phyloP scores from a whole-genome alignment of 2,797 vertebrate genomes.

The Allobates femoralis region DNA sequence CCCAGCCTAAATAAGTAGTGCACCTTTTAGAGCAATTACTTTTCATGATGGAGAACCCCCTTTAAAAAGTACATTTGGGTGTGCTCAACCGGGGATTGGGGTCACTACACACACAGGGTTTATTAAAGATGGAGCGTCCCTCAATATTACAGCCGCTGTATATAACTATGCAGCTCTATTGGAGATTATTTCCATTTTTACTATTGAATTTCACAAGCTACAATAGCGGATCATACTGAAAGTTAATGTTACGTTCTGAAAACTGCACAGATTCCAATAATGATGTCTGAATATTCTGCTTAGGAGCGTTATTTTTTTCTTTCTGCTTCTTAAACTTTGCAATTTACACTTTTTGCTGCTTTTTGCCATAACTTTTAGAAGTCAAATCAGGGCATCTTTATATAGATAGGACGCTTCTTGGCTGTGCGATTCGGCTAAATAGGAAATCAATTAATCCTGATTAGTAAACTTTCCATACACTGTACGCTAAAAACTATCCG shows the following conservation, averaged over 20 bases:
- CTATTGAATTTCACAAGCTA: neutral
- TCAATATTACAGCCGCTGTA: neutral
- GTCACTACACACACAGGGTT: neutral
- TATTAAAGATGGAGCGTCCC: neutral
- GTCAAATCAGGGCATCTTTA: conserved; percentile 31
- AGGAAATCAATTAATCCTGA: conserved; percentile 49
- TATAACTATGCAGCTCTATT: neutral
- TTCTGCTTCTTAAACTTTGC: conserved; percentile 28
- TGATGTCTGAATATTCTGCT: conserved; percentile 16
- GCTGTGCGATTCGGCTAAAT: conserved; percentile 13
- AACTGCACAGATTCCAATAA: neutral
- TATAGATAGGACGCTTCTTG: conserved; percentile 20
- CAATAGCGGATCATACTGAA: neutral
- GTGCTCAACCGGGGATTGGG: neutral
- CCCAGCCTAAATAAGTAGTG: too few relatives aligned
- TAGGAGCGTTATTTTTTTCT: neutral
- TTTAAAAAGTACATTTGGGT: neutral
- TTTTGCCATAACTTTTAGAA: conserved; percentile 21
- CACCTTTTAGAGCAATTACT: too few relatives aligned
- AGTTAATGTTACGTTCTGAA: neutral
- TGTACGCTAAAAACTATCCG: neutral
- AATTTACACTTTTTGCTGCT: neutral
- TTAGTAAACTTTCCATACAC: conserved; percentile 21
- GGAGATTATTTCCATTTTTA: neutral
- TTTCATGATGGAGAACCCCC: too few relatives aligned